Evolutionary conservation across 2,888 invertebrate species (phyloP).

Genomic region (Exephanes ischioxanthus): DNA sequence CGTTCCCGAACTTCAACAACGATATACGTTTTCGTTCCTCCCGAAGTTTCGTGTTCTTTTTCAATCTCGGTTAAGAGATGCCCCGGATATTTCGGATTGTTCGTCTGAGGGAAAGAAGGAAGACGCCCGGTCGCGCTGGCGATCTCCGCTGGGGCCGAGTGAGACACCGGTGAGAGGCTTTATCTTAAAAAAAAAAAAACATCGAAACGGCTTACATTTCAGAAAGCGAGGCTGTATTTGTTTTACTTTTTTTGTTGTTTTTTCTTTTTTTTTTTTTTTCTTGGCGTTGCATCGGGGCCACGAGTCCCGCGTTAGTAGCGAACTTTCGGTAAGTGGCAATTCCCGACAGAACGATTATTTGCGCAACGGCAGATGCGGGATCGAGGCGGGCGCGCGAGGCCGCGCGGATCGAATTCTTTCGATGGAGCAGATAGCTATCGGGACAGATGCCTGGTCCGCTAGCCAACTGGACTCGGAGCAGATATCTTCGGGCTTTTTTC

Average conservation of each 20-base stretch:
- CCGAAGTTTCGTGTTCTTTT: slow-evolving; percentile 49
- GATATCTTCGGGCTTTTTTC: slow-evolving; percentile 39
- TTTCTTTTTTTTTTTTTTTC: neutral
- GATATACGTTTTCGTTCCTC: slow-evolving; percentile 6
- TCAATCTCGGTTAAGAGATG: slow-evolving; percentile 55
- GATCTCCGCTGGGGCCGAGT: slow-evolving; percentile 6
- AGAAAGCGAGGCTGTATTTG: slow-evolving; percentile 11
- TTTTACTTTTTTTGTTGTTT: no score
- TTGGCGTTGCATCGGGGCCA: slow-evolving; percentile 23
- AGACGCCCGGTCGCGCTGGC: neutral
- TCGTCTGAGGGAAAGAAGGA: neutral
- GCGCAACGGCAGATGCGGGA: slow-evolving; percentile 64
- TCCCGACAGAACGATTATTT: slow-evolving; percentile 77
- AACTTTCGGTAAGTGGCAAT: slow-evolving; percentile 78
- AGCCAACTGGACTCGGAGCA: slow-evolving; percentile 22
- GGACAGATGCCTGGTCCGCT: slow-evolving; percentile 34
- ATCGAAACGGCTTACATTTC: slow-evolving; percentile 49
- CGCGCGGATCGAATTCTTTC: slow-evolving; percentile 61
- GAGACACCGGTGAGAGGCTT: slow-evolving; percentile 21
- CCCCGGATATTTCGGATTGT: slow-evolving; percentile 48
- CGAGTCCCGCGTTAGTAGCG: slow-evolving; percentile 71
- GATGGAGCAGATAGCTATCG: slow-evolving; percentile 48
- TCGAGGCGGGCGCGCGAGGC: slow-evolving; percentile 19
- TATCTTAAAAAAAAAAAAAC: slow-evolving; percentile 39
- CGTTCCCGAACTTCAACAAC: slow-evolving; percentile 5